These are phyloP conservation scores for Poliocrania exsul DNA, from an alignment of 2,797 vertebrate genomes.

Conservation along the genomic window DNA sequence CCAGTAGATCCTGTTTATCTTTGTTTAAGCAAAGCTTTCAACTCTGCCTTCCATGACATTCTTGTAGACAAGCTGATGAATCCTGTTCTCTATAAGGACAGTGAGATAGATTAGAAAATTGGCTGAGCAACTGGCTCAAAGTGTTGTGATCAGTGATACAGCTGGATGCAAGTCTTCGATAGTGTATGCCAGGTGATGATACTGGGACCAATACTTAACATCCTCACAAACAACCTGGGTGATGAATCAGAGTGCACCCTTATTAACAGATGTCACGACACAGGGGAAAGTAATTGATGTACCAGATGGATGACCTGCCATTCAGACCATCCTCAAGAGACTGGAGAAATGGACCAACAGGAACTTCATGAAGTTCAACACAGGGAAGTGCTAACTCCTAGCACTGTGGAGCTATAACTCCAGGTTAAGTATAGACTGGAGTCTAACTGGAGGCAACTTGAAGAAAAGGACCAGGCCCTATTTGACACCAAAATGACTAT, in stretches of 20 bases:
- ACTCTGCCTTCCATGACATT: background rate
- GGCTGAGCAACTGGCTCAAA: background rate
- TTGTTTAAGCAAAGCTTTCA: background rate
- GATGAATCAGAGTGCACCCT: background rate
- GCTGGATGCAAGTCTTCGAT: background rate
- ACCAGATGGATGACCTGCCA: background rate
- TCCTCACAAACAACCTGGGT: fast-evolving
- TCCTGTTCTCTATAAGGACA: background rate
- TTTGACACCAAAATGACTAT: background rate
- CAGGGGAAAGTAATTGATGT: background rate
- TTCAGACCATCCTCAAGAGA: background rate
- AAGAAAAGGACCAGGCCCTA: background rate
- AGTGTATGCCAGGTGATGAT: background rate
- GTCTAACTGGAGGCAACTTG: background rate
- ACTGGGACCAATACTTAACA: background rate
- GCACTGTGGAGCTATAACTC: background rate
- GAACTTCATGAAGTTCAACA: background rate
- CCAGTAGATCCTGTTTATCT: background rate
- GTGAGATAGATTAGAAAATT: background rate
- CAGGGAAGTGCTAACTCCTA: background rate
- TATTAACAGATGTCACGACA: background rate
- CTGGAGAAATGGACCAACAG: background rate
- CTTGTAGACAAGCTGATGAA: background rate
- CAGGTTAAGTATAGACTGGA: background rate
- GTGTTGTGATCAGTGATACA: background rate